These are phyloP conservation scores for Drosophila hamatofila DNA, from an alignment of 2,888 invertebrate genomes.

Conservation along the genomic window DNA sequence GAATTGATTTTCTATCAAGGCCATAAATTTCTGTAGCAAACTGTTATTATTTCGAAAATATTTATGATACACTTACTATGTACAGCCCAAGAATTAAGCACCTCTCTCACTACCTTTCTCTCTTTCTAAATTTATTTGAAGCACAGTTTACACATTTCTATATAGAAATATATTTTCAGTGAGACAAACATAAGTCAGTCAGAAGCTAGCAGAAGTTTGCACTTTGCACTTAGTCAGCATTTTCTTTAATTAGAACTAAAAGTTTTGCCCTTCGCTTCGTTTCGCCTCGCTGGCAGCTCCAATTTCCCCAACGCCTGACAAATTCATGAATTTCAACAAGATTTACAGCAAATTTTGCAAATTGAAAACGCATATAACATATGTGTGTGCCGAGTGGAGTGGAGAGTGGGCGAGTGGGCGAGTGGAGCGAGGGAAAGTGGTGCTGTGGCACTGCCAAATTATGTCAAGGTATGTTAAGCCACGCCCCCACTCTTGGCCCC, in stretches of 20 bases:
- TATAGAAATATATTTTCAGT: too few species aligned
- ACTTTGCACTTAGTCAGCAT: conserved; percentile 37
- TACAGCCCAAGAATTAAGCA: background rate
- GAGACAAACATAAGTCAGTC: conserved; percentile 2
- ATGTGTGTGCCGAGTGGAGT: conserved; percentile 9
- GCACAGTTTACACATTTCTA: background rate
- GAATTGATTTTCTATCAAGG: conserved; percentile 70
- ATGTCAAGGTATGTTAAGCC: conserved; percentile 72
- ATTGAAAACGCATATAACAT: conserved; percentile 69
- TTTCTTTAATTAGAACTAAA: conserved; percentile 54
- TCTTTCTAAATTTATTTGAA: background rate
- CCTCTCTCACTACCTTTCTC: background rate
- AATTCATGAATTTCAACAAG: conserved; percentile 70
- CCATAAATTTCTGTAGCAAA: conserved; percentile 57
- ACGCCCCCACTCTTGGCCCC: background rate
- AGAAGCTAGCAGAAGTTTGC: conserved; percentile 18
- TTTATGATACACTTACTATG: conserved; percentile 38
- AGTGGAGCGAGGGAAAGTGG: background rate
- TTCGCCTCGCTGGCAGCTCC: conserved; percentile 5
- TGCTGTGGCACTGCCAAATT: conserved; percentile 43
- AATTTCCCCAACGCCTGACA: conserved; percentile 18
- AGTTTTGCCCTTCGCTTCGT: conserved; percentile 23
- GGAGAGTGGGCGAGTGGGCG: background rate
- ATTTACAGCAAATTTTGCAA: conserved; percentile 67
- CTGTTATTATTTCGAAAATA: conserved; percentile 40